Evolutionary conservation across 2,797 vertebrate species (phyloP).

Genomic region (Serranus cabrilla): DNA sequence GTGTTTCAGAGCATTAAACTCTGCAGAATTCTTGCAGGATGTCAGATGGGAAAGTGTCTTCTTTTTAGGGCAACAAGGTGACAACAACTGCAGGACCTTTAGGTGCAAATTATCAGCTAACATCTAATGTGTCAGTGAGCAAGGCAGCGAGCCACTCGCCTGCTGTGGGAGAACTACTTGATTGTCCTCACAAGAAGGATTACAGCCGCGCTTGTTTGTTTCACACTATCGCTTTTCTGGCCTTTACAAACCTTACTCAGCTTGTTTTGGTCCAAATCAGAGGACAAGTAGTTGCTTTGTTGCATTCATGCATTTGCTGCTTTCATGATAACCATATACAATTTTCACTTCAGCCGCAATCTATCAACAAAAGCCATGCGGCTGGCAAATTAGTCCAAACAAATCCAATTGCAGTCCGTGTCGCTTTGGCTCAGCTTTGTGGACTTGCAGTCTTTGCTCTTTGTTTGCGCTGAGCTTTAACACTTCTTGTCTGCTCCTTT

Average conservation of each 20-base stretch:
- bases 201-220: background rate
- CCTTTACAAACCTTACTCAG: constrained; percentile 40
- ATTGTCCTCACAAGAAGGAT: background rate
- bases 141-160: background rate
- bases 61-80: background rate
- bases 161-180: background rate
- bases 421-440: constrained; percentile 41
- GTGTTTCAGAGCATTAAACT: constrained; percentile 11
- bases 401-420: constrained; percentile 51
- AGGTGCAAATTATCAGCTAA: background rate
- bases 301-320: constrained; percentile 23
- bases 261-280: constrained; percentile 44
- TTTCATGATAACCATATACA: constrained; percentile 49
- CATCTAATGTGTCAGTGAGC: constrained; percentile 12
- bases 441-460: constrained; percentile 37
- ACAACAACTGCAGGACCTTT: background rate
- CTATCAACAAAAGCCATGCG: constrained; percentile 63
- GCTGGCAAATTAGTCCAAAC: constrained; percentile 60
- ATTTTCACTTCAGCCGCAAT: constrained; percentile 49
- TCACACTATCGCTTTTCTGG: constrained; percentile 17
- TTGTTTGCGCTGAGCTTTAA: constrained; percentile 40
- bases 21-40: constrained; percentile 31
- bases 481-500: constrained; percentile 24
- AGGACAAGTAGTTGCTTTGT: constrained; percentile 38
- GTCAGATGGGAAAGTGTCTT: background rate